Conservation (phyloP, 1,140 invertebrate species). For the Brachionus angularis region DNA sequence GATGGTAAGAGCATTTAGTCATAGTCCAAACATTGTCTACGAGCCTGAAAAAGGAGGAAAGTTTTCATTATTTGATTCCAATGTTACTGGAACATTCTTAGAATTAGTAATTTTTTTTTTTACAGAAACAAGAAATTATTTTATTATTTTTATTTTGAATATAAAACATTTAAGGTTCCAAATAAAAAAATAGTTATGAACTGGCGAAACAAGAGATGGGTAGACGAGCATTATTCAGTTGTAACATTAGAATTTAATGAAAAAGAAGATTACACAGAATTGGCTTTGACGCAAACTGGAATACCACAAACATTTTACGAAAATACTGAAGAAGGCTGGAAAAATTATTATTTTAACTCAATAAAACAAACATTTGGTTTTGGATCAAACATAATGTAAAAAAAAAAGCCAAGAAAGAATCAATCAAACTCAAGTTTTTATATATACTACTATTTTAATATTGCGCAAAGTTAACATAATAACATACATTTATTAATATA, state of each 20-base stretch:
- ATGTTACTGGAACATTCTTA: slow-evolving; percentile 79
- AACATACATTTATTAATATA: no score
- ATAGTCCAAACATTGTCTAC: slow-evolving; percentile 56
- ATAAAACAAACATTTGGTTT: slow-evolving; percentile 88
- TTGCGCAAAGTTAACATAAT: no score
- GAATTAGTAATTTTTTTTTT: slow-evolving; percentile 57
- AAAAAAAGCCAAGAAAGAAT: no score
- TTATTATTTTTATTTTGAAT: slow-evolving; percentile 56
- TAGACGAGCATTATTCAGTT: slow-evolving; percentile 79
- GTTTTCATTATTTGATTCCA: slow-evolving; percentile 85
- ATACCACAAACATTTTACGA: slow-evolving; percentile 74
- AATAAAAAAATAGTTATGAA: slow-evolving; percentile 79
- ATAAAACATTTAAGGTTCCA: slow-evolving; percentile 57
- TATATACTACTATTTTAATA: no score
- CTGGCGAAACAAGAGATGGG: slow-evolving; percentile 93
- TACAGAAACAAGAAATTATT: neutral
- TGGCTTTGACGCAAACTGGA: slow-evolving; percentile 71
- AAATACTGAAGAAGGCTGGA: slow-evolving; percentile 79
- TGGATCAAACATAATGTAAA: slow-evolving; percentile 68
- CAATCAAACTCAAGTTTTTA: no score
- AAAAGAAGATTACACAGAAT: slow-evolving; percentile 75
- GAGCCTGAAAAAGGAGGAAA: slow-evolving; percentile 75
- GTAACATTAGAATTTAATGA: slow-evolving; percentile 79
- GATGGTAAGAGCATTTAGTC: slow-evolving; percentile 83
- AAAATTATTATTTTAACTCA: slow-evolving; percentile 82